Conservation (phyloP, 2,888 invertebrate species). For the Gymnoscelis rufifasciata region DNA sequence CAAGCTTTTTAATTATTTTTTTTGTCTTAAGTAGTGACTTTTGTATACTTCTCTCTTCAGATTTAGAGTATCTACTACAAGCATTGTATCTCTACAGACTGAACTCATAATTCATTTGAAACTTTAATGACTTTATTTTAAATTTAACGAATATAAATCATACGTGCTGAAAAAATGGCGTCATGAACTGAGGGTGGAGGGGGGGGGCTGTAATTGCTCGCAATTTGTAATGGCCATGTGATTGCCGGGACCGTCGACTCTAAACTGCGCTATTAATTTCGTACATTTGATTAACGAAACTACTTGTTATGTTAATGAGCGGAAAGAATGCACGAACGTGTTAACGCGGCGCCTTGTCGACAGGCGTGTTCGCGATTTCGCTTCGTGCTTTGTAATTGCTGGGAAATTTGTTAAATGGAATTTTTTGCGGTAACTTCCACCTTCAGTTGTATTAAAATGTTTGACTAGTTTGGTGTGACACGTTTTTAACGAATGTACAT, state of each 20-base stretch:
- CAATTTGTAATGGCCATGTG: slow-evolving; percentile 77
- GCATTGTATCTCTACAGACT: no score
- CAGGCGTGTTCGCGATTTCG: slow-evolving; percentile 69
- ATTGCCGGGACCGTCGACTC: slow-evolving; percentile 72
- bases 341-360: slow-evolving; percentile 71
- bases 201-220: slow-evolving; percentile 66
- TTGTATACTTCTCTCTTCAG: no score
- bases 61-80: no score
- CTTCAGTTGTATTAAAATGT: no score
- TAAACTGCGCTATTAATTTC: slow-evolving; percentile 78
- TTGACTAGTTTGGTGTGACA: no score
- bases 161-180: slow-evolving; percentile 45
- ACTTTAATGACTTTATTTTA: no score
- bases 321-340: slow-evolving; percentile 76
- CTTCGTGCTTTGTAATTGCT: slow-evolving; percentile 59
- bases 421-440: background rate
- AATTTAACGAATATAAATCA: slow-evolving; percentile 30
- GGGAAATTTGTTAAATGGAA: slow-evolving; percentile 36
- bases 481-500: no score
- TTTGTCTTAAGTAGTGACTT: no score
- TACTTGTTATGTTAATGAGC: slow-evolving; percentile 78
- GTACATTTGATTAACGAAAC: slow-evolving; percentile 79
- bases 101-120: no score
- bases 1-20: no score
- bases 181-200: slow-evolving; percentile 49